Base-by-base conservation (phyloP, 2,888 invertebrate species). In the Rotaria socialis region DNA sequence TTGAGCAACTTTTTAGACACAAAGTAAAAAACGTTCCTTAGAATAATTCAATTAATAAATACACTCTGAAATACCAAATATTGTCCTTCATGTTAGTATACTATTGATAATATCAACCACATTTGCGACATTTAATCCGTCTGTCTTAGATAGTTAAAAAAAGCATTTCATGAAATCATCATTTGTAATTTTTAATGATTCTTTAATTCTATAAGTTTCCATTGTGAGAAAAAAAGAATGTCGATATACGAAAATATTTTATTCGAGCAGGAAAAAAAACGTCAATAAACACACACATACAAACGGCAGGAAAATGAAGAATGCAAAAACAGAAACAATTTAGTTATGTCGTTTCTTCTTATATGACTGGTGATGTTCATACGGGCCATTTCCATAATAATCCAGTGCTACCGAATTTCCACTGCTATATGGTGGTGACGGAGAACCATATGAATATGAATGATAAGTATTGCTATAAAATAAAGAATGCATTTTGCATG, bases 231-330 rank as follows among this genome's bases (percentile, higher is more conserved):
- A 55, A 55, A 55, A 4, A 55, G 5, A 24, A 67, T 67, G 6
- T 67, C 67, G 35, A 67, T 67, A 35, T 67, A 41, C 67, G 67
- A 67, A 67, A 67, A 67, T 67, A 67, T 67, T 67, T 67, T 67
- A 67, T 67, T 67, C 35, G 19, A 67, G 16, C 35, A 27, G 35
- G 24, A 56, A 56, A 41, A 67, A 67, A 67, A 16, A 67, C 67
- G 35, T 67, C 67, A 67, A 67, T 27, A 67, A 67, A 67, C 67
- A 67, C 67, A 67, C 67, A 67, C 27, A 67, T 67, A 67, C 67
- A 67, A 67, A 67, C 67, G 67, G 67, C 0, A 35, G 67, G 67
- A 67, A 19, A 67, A 67, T 41, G 67, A 67, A 16, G 35, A 67
- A 67, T 41, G 67, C 35, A 67, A 67, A 67, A 35, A 5, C 10